phyloP scores from a whole-genome alignment of 2,113 vertebrate genomes.

The Chaetura pelagica region DNA sequence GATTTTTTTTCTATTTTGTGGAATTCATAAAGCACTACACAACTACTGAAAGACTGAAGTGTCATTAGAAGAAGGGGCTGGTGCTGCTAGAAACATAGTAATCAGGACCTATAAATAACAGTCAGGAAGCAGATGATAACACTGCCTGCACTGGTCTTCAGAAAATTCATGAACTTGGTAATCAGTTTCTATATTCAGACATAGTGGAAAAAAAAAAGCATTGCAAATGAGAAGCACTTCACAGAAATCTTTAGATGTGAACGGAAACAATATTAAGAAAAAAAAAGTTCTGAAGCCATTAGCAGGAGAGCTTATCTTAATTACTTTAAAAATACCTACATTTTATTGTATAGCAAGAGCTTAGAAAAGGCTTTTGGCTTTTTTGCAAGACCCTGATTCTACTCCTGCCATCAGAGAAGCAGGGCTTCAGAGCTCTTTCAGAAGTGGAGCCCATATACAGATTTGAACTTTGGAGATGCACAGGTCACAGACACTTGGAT shows the following conservation, averaged over 20 bases:
- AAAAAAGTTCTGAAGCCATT: conserved; percentile 30
- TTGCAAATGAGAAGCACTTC: conserved; percentile 46
- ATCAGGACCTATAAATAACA: conserved; percentile 58
- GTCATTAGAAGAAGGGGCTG: conserved; percentile 22
- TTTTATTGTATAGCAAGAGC: background rate
- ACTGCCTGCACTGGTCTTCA: conserved; percentile 32
- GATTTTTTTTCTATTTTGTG: background rate
- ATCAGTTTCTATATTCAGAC: conserved; percentile 63
- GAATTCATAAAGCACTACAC: background rate
- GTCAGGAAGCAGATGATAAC: conserved; percentile 57
- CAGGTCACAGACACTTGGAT: background rate
- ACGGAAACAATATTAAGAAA: conserved; percentile 34
- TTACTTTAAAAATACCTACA: conserved; percentile 42
- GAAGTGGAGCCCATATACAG: fast-evolving
- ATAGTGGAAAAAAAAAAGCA: conserved; percentile 32
- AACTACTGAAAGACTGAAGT: conserved; percentile 35
- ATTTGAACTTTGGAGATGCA: background rate
- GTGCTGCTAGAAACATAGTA: conserved; percentile 36
- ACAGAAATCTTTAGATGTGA: conserved; percentile 48
- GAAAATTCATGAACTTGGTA: conserved; percentile 60
- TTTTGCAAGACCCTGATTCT: background rate
- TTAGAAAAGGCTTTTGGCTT: background rate
- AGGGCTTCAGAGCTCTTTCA: background rate
- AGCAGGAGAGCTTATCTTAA: conserved; percentile 45
- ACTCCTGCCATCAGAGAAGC: background rate